Evolutionary conservation across 2,113 vertebrate genomes (phyloP).

Genomic region (Daphoenositta chrysoptera): DNA sequence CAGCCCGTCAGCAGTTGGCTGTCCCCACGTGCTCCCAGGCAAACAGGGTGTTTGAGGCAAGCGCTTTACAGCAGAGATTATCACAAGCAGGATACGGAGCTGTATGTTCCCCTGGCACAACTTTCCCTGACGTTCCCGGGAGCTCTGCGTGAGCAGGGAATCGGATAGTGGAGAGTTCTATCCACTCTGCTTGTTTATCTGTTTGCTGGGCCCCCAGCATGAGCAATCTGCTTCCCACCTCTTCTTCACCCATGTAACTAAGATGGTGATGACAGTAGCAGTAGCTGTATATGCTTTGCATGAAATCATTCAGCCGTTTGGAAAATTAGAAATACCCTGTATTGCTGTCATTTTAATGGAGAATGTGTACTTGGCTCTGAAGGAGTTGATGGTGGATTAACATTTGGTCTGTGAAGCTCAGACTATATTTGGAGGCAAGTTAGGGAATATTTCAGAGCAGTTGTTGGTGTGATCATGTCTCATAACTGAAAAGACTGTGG

Average conservation of each 20-base stretch:
- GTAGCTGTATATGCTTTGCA: not conserved
- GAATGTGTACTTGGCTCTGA: not conserved
- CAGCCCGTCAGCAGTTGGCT: not conserved
- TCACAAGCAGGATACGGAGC: conserved; percentile 1
- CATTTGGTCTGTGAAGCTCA: conserved; percentile 34
- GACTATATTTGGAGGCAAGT: conserved; percentile 32
- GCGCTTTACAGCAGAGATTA: not conserved
- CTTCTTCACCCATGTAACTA: not conserved
- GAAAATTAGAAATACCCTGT: not conserved
- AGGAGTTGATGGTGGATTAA: conserved; percentile 9
- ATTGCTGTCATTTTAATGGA: not conserved
- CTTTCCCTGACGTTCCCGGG: not conserved
- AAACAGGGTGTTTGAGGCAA: not conserved
- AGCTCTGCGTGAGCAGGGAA: not conserved
- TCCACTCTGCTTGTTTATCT: not conserved
- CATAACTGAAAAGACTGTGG: conserved; percentile 14
- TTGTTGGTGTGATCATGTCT: conserved; percentile 39
- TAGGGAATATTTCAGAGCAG: conserved; percentile 16
- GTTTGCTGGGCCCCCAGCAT: not conserved
- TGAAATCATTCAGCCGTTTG: not conserved
- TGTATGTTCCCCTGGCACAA: not conserved
- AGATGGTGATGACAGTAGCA: not conserved
- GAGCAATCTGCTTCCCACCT: not conserved
- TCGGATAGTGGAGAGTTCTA: not conserved
- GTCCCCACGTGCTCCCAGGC: not conserved